These are phyloP conservation scores for Tipula lateralis DNA, from an alignment of 2,888 invertebrate species.

Conservation along the genomic window DNA sequence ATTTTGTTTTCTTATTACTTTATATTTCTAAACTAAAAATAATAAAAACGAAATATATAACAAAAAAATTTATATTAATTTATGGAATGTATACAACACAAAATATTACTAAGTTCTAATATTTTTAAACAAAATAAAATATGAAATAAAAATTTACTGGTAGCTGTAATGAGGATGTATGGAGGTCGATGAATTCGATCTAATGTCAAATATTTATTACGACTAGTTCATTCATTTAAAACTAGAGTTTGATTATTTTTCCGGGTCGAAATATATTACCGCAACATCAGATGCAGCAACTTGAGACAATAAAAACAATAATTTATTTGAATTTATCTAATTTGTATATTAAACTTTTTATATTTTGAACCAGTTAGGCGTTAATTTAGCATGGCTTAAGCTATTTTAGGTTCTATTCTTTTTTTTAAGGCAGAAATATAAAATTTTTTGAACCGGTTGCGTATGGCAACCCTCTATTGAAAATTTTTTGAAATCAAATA, in stretches of 20 bases:
- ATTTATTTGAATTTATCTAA: neutral
- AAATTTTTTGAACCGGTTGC: neutral
- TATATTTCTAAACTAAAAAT: neutral
- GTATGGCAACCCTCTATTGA: neutral
- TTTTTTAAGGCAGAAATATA: too few species aligned
- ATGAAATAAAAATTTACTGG: neutral
- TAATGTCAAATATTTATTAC: neutral
- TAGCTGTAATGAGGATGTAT: neutral
- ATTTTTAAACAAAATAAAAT: neutral
- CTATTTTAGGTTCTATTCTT: too few species aligned
- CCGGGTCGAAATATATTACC: neutral
- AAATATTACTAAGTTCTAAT: neutral
- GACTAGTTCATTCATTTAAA: neutral
- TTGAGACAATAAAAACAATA: neutral
- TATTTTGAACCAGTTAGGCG: too few species aligned
- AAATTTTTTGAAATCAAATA: neutral
- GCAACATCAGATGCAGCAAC: neutral
- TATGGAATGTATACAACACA: neutral
- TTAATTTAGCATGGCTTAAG: too few species aligned
- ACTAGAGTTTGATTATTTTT: neutral
- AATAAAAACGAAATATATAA: too few species aligned
- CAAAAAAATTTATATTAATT: neutral
- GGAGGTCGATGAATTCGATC: slow-evolving; percentile 14
- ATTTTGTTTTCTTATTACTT: slow-evolving; percentile 36
- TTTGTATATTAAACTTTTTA: too few species aligned